Conservation (phyloP, 2,888 invertebrate species). For the Thymelicus lineola region DNA sequence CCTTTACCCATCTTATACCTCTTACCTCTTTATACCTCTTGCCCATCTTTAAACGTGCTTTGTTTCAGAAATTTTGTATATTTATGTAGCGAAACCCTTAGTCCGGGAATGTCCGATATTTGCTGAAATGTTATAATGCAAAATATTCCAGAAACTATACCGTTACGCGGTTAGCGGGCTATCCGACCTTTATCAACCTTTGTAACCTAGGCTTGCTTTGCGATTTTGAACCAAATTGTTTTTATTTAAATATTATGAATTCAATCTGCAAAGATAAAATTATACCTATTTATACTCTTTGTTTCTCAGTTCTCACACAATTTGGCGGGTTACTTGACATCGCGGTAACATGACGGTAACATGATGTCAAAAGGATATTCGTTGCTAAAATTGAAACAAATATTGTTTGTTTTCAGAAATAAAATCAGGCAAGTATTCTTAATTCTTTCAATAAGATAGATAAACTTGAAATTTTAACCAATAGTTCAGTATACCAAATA, state of each 20-base stretch:
- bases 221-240: constrained; percentile 18
- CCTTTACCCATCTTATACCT: too few relatives aligned
- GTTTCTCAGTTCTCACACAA: too few relatives aligned
- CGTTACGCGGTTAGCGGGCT: constrained; percentile 23
- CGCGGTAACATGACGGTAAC: too few relatives aligned
- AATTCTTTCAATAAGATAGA: too few relatives aligned
- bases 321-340: too few relatives aligned
- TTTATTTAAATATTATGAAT: background rate
- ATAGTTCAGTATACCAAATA: too few relatives aligned
- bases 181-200: constrained; percentile 21
- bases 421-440: too few relatives aligned
- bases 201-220: constrained; percentile 16
- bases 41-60: constrained; percentile 24
- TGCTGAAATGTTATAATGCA: constrained; percentile 33
- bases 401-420: too few relatives aligned
- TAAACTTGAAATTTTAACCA: background rate
- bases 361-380: too few relatives aligned
- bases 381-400: too few relatives aligned
- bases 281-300: too few relatives aligned
- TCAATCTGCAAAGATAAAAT: too few relatives aligned
- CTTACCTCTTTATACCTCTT: background rate
- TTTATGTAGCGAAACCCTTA: constrained; percentile 27
- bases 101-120: constrained; percentile 32
- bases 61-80: constrained; percentile 28
- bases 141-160: constrained; percentile 36